Conservation (phyloP, 2,113 vertebrate species). For the Promerops cafer region DNA sequence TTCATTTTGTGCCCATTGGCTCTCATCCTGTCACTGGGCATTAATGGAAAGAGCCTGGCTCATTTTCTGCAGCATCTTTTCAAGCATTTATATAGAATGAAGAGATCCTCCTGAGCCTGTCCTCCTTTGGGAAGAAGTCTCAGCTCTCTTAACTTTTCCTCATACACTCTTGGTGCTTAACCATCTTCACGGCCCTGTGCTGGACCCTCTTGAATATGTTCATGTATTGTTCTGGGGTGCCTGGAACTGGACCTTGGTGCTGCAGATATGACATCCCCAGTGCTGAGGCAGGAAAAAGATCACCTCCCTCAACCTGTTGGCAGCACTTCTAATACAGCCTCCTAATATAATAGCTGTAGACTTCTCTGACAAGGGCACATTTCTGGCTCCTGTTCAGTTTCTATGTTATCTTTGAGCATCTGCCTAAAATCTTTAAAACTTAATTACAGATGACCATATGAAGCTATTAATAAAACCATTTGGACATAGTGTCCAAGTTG, state of each 20-base stretch:
- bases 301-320: background rate
- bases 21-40: background rate
- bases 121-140: background rate
- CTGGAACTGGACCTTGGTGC: background rate
- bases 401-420: background rate
- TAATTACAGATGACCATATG: background rate
- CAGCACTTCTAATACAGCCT: background rate
- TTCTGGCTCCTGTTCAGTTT: background rate
- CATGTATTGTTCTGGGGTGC: background rate
- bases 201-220: background rate
- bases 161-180: background rate
- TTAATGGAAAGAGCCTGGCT: background rate
- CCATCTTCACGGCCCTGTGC: background rate
- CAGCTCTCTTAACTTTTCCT: background rate
- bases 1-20: background rate
- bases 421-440: background rate
- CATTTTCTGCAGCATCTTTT: background rate
- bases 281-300: background rate
- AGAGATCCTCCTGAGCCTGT: background rate
- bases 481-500: background rate
- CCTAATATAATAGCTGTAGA: rapidly evolving
- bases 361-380: background rate
- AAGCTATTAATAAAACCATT: background rate
- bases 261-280: background rate
- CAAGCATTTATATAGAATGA: background rate